Base-by-base conservation (phyloP, 2,797 vertebrate genomes). In the Gallinago stenura region DNA sequence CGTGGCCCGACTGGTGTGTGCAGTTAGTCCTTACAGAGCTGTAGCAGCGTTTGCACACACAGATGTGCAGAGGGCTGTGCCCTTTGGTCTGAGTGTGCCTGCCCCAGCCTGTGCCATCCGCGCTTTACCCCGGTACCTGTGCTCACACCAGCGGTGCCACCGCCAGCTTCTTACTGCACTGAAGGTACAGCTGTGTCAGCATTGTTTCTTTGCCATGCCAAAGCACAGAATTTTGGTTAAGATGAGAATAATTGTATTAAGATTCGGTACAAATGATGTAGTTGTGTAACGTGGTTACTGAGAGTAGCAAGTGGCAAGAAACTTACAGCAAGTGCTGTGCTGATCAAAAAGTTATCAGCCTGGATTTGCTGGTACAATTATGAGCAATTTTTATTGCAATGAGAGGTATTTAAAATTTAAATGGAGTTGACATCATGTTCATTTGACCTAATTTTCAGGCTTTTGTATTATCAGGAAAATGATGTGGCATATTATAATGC, bases 391-490 rank as follows among this genome's bases (percentile, higher is more conserved):
- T 80, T 84, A 51, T 91, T 60, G 83, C 86, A 50, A 5, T 51
- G 45, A 83, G 73, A 43, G 33, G 90, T 92, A 84, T 43, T 93
- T 94, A 93, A 91, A 94, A 85, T 90, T 89, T 76, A 92, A 88
- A 81, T 90, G 35, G 76, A 81, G 45, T 93, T 85, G 78, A 65
- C 83, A 84, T 89, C 54, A 43, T 64, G 46, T 81, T 96, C 81
- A 50, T 93, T 83, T 95, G 92, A 87, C 88, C 83, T 88, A 90
- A 90, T 95, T 96, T 86, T 72, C 43, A 68, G 53, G 66, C 43
- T 89, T 90, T 56, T 81, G 51, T 88, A 43, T 91, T 77, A 51
- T 89, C 83, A 33, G 45, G 90, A 10, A 90, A 89, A 64, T 76
- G 66, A 61, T 95, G 19, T 72, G 37, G 66, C 57, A 9, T 92